Evolutionary conservation across 2,113 vertebrate species (phyloP), one percentile per base, ranked within the genome.

Genomic region (Odobenus rosmarus): DNA sequence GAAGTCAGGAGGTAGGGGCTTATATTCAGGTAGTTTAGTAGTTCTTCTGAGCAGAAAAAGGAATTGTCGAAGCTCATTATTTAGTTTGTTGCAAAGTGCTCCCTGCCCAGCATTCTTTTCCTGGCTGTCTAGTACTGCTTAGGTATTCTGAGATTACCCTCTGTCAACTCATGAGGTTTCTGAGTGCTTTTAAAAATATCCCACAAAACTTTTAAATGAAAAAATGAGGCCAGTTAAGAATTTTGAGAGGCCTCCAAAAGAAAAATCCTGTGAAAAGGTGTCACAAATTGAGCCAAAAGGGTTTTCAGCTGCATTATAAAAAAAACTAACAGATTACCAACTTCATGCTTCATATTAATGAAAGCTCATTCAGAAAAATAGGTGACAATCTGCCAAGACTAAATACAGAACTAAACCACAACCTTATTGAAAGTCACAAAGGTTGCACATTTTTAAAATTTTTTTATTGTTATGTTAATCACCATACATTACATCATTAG

Each of bases 221-320:
- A 94, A 94, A 92, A 96, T 96, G 80, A 89, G 51, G 57, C 1
- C n/a, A 82, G 24, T 83, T 82, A 94, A 89, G 53, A 95, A 46
- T 72, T 90, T 59, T 51, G 10, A 55, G 46, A 42, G 79, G 4
- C 5, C 11, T 72, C 26, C 7, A 53, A 5, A 24, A 59, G 46
- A 89, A 77, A 94, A 81, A 5, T 19, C 28, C 72, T 64, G 15
- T 67, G 77, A 88, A 80, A 87, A 88, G 14, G 3, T 90, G 49
- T 77, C 92, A 89, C 19, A 59, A 59, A 42, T 53, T 31, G 61
- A 96, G 23, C 49, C 71, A 86, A 64, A 93, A 89, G 51, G 9
- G 1, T 76, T 96, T 95, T 57, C 36, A n/a, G 39, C 11, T 89
- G 1, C 18, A 69, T 49, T 93, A 33, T 46, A 39, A 86, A 64